These are phyloP conservation scores for Siderastrea siderea DNA, from an alignment of 92 coral and sea anemone genomes.

Conservation along the genomic window DNA sequence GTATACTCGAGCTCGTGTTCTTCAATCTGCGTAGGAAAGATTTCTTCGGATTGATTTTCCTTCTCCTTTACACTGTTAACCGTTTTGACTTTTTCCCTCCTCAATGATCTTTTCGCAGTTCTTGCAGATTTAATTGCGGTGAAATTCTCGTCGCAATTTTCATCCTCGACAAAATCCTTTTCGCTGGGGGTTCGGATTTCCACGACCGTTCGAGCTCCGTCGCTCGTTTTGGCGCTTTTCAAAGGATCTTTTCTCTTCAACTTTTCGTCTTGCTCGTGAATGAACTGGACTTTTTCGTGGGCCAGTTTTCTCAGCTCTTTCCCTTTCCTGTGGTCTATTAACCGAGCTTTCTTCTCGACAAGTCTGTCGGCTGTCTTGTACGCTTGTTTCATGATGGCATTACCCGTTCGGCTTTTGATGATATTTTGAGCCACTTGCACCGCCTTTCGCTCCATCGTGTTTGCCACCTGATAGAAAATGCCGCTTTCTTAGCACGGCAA, in stretches of 20 bases:
- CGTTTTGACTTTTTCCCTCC: slow-evolving; percentile 1
- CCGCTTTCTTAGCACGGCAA: slow-evolving; percentile 7
- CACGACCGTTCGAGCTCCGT: background rate
- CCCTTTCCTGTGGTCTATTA: slow-evolving; percentile 33
- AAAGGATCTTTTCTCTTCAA: slow-evolving; percentile 5
- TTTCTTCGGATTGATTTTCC: background rate
- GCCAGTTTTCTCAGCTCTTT: slow-evolving; percentile 55
- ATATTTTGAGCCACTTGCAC: slow-evolving; percentile 58
- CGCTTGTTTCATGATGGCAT: slow-evolving; percentile 53
- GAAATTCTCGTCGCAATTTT: background rate
- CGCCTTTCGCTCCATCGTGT: slow-evolving; percentile 46
- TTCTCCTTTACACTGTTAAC: background rate
- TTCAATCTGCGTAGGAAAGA: background rate
- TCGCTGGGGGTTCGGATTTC: slow-evolving; percentile 17
- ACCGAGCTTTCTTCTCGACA: slow-evolving; percentile 25
- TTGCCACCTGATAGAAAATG: slow-evolving; percentile 13
- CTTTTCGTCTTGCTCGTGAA: slow-evolving; percentile 51
- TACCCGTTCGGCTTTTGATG: slow-evolving; percentile 69
- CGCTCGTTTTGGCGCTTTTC: background rate
- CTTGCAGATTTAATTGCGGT: background rate
- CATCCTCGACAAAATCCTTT: slow-evolving; percentile 7
- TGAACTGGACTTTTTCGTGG: slow-evolving; percentile 42
- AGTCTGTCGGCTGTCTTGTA: slow-evolving; percentile 36
- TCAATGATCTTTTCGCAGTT: background rate
- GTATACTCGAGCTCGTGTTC: slow-evolving; percentile 1